phyloP scores from a whole-genome alignment of 2,113 vertebrate species.

The Misgurnus mizolepis region DNA sequence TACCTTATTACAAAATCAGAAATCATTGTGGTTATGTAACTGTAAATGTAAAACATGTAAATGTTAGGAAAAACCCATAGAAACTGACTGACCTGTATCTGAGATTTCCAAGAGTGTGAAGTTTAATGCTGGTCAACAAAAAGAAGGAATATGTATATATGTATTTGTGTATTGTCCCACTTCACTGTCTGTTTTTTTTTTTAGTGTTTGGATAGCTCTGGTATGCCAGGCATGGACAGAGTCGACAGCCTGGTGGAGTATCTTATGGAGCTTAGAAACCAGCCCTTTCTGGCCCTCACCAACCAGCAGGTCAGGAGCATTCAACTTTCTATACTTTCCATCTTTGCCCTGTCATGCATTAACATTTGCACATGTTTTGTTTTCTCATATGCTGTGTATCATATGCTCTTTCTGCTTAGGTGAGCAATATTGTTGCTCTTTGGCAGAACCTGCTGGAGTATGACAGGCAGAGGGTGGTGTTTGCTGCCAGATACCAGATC shows the following conservation, averaged over 20 bases:
- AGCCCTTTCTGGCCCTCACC: background rate
- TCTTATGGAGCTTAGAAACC: background rate
- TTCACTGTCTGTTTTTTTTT: background rate
- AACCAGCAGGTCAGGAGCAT: slow-evolving; percentile 29
- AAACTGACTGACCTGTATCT: too few relatives aligned
- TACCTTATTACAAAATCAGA: too few relatives aligned
- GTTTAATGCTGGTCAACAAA: too few relatives aligned
- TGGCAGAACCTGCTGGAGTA: slow-evolving; percentile 27
- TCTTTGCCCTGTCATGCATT: slow-evolving; percentile 18
- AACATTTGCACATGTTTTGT: background rate
- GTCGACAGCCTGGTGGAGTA: background rate
- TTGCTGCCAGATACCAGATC: slow-evolving; percentile 29
- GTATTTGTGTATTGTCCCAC: background rate
- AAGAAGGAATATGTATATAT: too few relatives aligned
- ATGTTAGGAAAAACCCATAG: too few relatives aligned
- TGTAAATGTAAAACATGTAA: too few relatives aligned
- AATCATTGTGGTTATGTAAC: too few relatives aligned
- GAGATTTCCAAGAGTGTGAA: too few relatives aligned
- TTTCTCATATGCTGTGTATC: slow-evolving; percentile 3
- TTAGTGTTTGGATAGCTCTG: slow-evolving; percentile 24
- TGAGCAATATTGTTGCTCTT: slow-evolving; percentile 7
- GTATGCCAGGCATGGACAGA: slow-evolving; percentile 28
- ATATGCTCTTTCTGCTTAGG: slow-evolving; percentile 17
- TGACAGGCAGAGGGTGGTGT: slow-evolving; percentile 39
- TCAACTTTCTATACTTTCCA: background rate